Conservation (phyloP, 2,888 invertebrate species). For the Xestia sexstrigata region DNA sequence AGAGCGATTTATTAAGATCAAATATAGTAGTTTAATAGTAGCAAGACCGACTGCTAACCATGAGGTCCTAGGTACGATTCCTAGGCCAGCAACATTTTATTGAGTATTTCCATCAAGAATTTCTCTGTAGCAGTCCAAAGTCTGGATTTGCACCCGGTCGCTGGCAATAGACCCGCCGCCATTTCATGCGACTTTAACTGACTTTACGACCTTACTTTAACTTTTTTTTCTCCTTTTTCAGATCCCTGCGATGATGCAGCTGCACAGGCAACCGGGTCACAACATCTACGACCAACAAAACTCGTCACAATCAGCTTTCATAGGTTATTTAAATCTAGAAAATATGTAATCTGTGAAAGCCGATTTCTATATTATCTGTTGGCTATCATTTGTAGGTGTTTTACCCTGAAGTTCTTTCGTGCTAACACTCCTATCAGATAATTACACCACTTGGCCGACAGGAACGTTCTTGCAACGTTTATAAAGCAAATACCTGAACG, state of each 20-base stretch:
- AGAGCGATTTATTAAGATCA: no score
- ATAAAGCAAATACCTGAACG: constrained; percentile 1
- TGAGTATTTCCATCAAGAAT: no score
- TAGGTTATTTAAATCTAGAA: constrained; percentile 31
- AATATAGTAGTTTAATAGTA: no score
- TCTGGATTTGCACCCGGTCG: no score
- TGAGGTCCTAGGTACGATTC: no score
- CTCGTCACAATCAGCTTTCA: constrained; percentile 37
- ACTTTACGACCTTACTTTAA: no score
- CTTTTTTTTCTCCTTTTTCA: background rate
- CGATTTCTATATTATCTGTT: no score
- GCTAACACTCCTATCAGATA: constrained; percentile 4
- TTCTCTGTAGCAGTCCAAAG: no score
- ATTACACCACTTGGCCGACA: background rate
- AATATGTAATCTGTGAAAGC: constrained; percentile 46
- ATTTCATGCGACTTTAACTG: background rate
- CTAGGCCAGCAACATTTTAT: no score
- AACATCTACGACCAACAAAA: background rate
- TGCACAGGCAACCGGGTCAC: background rate
- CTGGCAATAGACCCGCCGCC: background rate
- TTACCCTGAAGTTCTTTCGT: background rate
- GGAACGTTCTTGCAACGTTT: constrained; percentile 26
- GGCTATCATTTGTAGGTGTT: constrained; percentile 6
- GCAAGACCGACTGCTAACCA: no score
- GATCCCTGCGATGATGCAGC: background rate